Conservation (phyloP, 2,113 vertebrate genomes). For the Varanus salvator region DNA sequence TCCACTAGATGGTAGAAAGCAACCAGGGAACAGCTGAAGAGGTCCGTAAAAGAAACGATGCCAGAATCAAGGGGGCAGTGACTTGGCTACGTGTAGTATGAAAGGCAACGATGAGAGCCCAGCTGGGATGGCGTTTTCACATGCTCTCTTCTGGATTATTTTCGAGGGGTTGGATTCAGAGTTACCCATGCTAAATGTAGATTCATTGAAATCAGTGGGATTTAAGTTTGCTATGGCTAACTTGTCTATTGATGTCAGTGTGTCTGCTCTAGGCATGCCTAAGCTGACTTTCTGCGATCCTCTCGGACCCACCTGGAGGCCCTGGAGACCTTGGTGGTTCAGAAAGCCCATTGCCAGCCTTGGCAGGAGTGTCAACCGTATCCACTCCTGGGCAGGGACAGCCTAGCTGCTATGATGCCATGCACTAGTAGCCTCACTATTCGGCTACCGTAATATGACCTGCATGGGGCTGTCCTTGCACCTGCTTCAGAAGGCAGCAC, state of each 20-base stretch:
- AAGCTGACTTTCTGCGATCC: neutral
- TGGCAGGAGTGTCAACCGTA: too few species aligned
- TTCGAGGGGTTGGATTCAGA: neutral
- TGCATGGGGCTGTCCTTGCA: too few species aligned
- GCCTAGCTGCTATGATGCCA: too few species aligned
- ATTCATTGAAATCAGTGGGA: neutral
- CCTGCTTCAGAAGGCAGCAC: too few species aligned
- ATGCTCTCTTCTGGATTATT: neutral
- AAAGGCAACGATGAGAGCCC: neutral
- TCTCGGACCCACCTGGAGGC: too few species aligned
- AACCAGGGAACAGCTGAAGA: neutral
- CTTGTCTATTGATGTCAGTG: neutral
- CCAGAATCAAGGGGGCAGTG: neutral
- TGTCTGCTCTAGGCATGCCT: neutral
- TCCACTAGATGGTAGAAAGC: conserved; percentile 40
- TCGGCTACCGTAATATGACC: too few species aligned
- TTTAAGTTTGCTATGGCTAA: neutral
- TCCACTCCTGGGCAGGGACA: too few species aligned
- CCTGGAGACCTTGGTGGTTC: too few species aligned
- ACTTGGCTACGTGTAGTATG: neutral
- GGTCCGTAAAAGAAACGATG: neutral
- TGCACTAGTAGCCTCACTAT: too few species aligned
- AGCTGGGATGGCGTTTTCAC: neutral
- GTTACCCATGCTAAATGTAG: neutral
- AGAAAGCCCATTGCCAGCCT: too few species aligned